Percentiles rank a stretch among this genome's conserved stretches.
Conservation (phyloP, 2,113 vertebrate genomes). For the Edolisoma coerulescens region DNA sequence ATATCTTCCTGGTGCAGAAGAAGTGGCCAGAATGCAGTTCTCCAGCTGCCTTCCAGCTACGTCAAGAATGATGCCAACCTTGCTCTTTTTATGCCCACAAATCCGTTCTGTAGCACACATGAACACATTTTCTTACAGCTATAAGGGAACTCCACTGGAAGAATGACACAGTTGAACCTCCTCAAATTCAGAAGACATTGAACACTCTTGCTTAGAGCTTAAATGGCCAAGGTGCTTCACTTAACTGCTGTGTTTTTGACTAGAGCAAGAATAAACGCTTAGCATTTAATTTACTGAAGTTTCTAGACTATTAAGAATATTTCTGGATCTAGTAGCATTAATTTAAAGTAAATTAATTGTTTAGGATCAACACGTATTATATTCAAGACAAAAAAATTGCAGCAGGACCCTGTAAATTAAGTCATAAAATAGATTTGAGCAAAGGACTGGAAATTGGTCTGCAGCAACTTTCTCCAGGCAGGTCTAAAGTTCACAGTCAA, state of each 20-base stretch:
- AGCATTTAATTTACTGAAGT: background rate
- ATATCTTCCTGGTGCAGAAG: background rate
- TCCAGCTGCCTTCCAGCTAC: background rate
- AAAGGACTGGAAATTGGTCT: background rate
- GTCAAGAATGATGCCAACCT: background rate
- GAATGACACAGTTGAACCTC: background rate
- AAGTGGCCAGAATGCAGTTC: background rate
- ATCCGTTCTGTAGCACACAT: background rate
- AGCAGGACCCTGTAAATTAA: background rate
- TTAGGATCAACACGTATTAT: background rate
- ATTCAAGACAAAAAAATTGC: background rate
- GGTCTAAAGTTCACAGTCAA: background rate
- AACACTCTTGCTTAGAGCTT: background rate
- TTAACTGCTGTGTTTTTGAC: background rate
- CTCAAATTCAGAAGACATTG: background rate
- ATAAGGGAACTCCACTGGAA: background rate
- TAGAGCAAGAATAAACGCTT: background rate
- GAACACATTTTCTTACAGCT: background rate
- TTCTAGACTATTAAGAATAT: background rate
- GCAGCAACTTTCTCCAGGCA: background rate
- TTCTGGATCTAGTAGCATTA: background rate
- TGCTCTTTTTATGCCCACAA: background rate
- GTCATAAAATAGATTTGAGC: background rate
- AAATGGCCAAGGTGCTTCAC: background rate
- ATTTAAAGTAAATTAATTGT: background rate